Base-by-base conservation (phyloP, 1,140 invertebrate genomes). In the Scaptomyza hsui region DNA sequence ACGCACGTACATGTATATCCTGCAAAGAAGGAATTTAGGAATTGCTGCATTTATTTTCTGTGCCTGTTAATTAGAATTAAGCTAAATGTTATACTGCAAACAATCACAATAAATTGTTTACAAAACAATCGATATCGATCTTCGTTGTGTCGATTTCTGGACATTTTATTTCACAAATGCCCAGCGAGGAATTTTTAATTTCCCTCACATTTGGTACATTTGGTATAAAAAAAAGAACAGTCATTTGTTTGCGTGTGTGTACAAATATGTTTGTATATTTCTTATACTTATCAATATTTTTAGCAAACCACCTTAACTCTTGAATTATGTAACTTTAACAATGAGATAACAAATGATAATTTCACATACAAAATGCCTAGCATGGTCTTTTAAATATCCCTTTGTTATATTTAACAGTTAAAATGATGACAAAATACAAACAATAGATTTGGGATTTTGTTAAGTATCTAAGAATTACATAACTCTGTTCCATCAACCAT, bases 11-110 rank as follows among this genome's bases (percentile, higher is more conserved):
- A 39, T 12, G 48, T 10, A 37, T 16, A 62, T 16, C n/a, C 10
- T 48, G 61, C 4, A 21, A 45, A 67, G 32, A 4, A 37, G n/a
- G 42, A 29, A 9, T 29, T 29, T 29, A 60, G 69, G 39, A 81
- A 82, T 77, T 86, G 81, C 81, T 86, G 82, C 82, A 86, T 86
- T 86, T 86, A 86, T 86, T 88, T 78, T 75, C 18, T 85, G 80
- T 86, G 80, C 81, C 80, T 80, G 63, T 82, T 83, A 63, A 79
- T 47, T 86, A 86, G 82, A 65, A 41, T 75, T 88, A 86, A 88
- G 82, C 44, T 42, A 51, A 55, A 57, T 19, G 26, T 61, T 62
- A 51, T 35, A 21, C 21, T 72, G 24, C 10, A n/a, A 37, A 37
- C 32, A 37, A 37, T 37, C 32, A 4, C 15, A 75, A 76, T 60